Evolutionary conservation across 2,888 invertebrate genomes (phyloP).

Genomic region (Atherix ibis): DNA sequence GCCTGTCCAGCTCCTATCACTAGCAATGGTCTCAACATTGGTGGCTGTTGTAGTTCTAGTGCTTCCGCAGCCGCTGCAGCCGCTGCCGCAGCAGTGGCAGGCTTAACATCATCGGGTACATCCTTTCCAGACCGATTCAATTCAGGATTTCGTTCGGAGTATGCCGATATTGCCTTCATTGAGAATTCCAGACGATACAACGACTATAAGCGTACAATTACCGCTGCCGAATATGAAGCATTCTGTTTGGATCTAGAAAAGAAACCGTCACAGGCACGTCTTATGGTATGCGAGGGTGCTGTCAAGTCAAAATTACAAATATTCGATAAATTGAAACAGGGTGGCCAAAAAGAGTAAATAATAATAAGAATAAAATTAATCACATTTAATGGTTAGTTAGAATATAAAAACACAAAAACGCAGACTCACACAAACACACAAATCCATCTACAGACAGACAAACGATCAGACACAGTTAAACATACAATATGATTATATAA

Average conservation of each 20-base stretch:
- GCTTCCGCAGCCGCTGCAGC: conserved; percentile 11
- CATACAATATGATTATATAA: too few relatives aligned
- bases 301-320: conserved; percentile 72
- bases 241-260: conserved; percentile 32
- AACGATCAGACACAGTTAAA: too few relatives aligned
- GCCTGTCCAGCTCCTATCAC: too few relatives aligned
- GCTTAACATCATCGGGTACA: not conserved
- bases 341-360: conserved; percentile 11
- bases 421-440: too few relatives aligned
- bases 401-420: too few relatives aligned
- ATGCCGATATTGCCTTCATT: not conserved
- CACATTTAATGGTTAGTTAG: too few relatives aligned
- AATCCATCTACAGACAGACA: too few relatives aligned
- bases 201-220: conserved; percentile 3
- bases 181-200: conserved; percentile 2
- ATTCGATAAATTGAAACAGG: conserved; percentile 54
- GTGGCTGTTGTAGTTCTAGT: conserved; percentile 9
- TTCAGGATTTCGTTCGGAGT: conserved; percentile 1
- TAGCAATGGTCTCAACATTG: conserved; percentile 4
- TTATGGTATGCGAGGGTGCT: conserved; percentile 73
- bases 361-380: not conserved
- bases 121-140: conserved; percentile 8
- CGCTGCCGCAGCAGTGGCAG: conserved; percentile 14
- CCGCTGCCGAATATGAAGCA: conserved; percentile 21
- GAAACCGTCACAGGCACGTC: conserved; percentile 41